phyloP scores from a whole-genome alignment of 2,113 vertebrate species.

The Rhinolophus ferrumequinum region DNA sequence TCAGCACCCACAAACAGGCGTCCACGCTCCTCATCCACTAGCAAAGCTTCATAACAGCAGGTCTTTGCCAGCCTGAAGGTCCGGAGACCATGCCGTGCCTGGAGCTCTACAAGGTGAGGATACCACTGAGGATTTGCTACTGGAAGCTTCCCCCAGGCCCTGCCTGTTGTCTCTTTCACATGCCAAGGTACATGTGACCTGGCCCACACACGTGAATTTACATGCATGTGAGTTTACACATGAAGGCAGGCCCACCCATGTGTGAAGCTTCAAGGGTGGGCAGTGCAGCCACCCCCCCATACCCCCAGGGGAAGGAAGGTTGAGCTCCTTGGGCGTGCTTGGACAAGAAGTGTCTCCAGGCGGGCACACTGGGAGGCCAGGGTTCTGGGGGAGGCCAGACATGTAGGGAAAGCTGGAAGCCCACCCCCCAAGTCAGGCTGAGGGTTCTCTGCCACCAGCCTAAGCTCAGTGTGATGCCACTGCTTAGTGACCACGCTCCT shows the following conservation, averaged over 20 bases:
- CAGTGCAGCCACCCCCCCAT: not conserved
- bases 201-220: not conserved
- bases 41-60: constrained; percentile 94
- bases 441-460: not conserved
- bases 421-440: not conserved
- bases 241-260: constrained; percentile 29
- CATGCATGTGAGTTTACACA: not conserved
- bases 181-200: not conserved
- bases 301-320: not conserved
- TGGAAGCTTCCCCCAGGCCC: not conserved
- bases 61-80: constrained; percentile 92
- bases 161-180: not conserved
- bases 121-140: not conserved
- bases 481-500: not conserved
- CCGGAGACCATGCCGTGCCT: constrained; percentile 90
- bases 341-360: not conserved
- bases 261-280: not conserved
- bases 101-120: constrained; percentile 87
- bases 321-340: not conserved
- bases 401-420: not conserved
- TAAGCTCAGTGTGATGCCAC: not conserved
- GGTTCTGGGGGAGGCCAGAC: not conserved
- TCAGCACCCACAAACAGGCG: constrained; percentile 95
- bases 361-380: not conserved
- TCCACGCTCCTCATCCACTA: constrained; percentile 95